Base-by-base conservation (phyloP, 64 coral and sea anemone species). In the Astreopora myriophthalma region DNA sequence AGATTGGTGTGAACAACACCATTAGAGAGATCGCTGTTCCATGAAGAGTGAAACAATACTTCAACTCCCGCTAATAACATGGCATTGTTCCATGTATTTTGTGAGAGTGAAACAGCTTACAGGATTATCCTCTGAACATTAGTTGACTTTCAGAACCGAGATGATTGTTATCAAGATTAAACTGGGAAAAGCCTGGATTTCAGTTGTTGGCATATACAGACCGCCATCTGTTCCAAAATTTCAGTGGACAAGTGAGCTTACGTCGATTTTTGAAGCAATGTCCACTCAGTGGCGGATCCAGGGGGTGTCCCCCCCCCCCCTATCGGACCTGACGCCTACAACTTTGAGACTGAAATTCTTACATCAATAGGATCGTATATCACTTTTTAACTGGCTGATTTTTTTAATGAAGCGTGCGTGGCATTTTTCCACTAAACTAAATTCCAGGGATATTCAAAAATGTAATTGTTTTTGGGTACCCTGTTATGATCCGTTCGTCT, bases 371-470 rank as follows among this genome's bases (percentile, higher is more conserved):
- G 78, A 60, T 58, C 78, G 48, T 57, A 23, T 81, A 81, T 81
- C 78, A 81, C 78, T 57, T 58, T 81, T 81, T 57, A 81, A 81
- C 78, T 81, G 48, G 48, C 46, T 81, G 38, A 32, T 60, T 57
- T 81, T 51, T 81, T 81, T 55, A 60, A 60, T 81, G 78, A 81
- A 81, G 28, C 78, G 74, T 65, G 29, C 37, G 36, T 86, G 25
- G 64, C 83, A 86, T 86, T 86, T 86, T 86, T 30, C 83, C 36
- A 44, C 63, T 71, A 86, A 86, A 86, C 83, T 86, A 86, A 86
- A 70, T 86, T 37, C 83, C 83, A 68, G 62, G 83, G 36, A 86
- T 70, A 86, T 68, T 86, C 13, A 86, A 70, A 86, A 86, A 69
- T 69, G 52, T 7, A 61, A 64, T 84, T 63, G 30, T 34, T 84